A percentile compares a stretch with the other conserved stretches of the same genome.
phyloP scores from a whole-genome alignment of 2,888 invertebrate species.

The Griposia aprilina region DNA sequence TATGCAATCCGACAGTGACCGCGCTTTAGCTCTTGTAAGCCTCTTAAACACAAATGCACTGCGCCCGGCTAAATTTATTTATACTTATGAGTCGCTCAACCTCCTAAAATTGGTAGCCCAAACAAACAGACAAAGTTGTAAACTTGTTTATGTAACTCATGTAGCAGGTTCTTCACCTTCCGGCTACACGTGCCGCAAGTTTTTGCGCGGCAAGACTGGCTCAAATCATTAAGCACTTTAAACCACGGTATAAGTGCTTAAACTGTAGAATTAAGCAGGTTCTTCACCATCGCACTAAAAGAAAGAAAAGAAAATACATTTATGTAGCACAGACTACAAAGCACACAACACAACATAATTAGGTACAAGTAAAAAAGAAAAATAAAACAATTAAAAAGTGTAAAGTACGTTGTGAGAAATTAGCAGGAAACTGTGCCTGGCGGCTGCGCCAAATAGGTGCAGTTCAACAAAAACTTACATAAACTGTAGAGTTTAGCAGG shows the following conservation, averaged over 20 bases:
- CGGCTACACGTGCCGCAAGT: neutral
- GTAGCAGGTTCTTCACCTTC: neutral
- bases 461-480: neutral
- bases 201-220: neutral
- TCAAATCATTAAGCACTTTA: neutral
- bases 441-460: no score
- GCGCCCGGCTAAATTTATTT: neutral
- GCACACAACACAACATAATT: no score
- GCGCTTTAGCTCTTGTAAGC: no score
- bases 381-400: no score
- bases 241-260: neutral
- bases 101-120: conserved; percentile 5
- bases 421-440: no score
- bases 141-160: conserved; percentile 19
- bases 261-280: neutral
- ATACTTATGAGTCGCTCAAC: neutral
- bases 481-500: neutral
- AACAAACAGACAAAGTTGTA: conserved; percentile 26
- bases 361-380: no score
- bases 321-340: no score
- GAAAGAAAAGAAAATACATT: no score
- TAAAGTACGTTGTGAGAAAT: no score
- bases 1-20: no score
- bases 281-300: neutral
- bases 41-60: neutral